A percentile compares a stretch with the other conserved stretches of the same genome.
Evolutionary conservation across 1,140 invertebrate species (phyloP).

Genomic region (Gryllus bimaculatus): DNA sequence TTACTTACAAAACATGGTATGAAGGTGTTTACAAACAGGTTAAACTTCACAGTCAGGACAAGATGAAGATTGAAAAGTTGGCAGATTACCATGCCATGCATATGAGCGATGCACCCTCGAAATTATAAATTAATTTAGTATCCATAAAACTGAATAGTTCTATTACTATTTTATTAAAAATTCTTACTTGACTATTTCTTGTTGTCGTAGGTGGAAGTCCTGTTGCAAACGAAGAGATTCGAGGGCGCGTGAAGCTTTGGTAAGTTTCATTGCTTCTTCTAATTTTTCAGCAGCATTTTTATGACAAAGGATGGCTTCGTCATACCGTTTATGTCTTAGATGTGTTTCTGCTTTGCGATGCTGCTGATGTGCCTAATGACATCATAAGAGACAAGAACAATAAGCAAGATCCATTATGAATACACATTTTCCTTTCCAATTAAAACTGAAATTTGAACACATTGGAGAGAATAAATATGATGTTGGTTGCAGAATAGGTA

Average conservation of each 20-base stretch:
- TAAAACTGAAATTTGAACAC: background rate
- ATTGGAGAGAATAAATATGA: background rate
- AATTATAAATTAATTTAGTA: too few relatives aligned
- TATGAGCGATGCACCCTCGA: too few relatives aligned
- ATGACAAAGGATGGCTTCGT: slow-evolving; percentile 23
- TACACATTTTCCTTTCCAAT: background rate
- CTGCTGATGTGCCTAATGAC: slow-evolving; percentile 22
- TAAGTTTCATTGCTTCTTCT: slow-evolving; percentile 19
- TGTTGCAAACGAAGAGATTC: slow-evolving; percentile 20
- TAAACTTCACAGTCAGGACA: too few relatives aligned
- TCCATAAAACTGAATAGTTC: too few relatives aligned
- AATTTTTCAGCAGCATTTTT: slow-evolving; percentile 20
- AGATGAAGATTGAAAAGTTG: too few relatives aligned
- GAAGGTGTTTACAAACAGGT: too few relatives aligned
- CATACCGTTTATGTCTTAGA: slow-evolving; percentile 17
- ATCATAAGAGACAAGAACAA: background rate
- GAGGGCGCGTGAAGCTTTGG: slow-evolving; percentile 14
- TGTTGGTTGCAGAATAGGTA: too few relatives aligned
- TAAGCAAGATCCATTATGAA: background rate
- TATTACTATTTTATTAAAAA: background rate
- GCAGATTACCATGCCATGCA: too few relatives aligned
- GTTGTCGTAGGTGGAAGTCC: slow-evolving; percentile 20
- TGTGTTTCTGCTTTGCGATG: slow-evolving; percentile 21
- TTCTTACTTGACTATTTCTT: slow-evolving; percentile 20
- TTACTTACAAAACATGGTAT: too few relatives aligned